These are phyloP conservation scores for Trypoxylon attenuatum DNA, from an alignment of 2,888 invertebrate genomes.

Conservation along the genomic window DNA sequence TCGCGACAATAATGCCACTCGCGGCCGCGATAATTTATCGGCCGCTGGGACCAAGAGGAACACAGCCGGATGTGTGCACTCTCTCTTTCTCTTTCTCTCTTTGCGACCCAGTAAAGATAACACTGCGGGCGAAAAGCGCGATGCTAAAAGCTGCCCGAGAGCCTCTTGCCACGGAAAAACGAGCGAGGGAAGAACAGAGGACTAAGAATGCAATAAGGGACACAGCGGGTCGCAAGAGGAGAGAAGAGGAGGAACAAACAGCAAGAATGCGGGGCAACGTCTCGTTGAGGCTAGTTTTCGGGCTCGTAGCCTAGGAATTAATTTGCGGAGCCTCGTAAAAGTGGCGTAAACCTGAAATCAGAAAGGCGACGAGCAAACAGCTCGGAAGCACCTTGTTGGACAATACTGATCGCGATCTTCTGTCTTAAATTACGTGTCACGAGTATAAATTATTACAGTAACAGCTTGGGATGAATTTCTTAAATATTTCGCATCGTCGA, in stretches of 20 bases:
- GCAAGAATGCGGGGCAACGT: not conserved
- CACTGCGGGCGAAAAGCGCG: slow-evolving; percentile 25
- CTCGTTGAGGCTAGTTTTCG: slow-evolving; percentile 29
- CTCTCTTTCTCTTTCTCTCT: too few relatives aligned
- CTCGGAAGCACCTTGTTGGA: slow-evolving; percentile 5
- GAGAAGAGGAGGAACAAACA: not conserved
- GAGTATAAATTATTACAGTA: too few relatives aligned
- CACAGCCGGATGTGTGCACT: too few relatives aligned
- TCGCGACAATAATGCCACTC: slow-evolving; percentile 27
- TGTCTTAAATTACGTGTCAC: too few relatives aligned
- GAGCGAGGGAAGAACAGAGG: not conserved
- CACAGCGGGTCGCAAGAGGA: not conserved
- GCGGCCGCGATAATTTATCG: slow-evolving; percentile 39
- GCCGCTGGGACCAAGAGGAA: slow-evolving; percentile 6
- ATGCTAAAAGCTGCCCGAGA: slow-evolving; percentile 20
- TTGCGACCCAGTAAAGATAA: slow-evolving; percentile 45
- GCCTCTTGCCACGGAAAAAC: not conserved
- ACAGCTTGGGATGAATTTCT: too few relatives aligned
- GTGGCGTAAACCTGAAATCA: slow-evolving; percentile 49
- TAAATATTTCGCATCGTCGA: too few relatives aligned
- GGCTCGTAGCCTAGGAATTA: slow-evolving; percentile 43
- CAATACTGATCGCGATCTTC: slow-evolving; percentile 4
- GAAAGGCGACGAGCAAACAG: slow-evolving; percentile 34
- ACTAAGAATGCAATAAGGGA: not conserved
- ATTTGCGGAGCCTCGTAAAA: slow-evolving; percentile 52